These are phyloP conservation scores for Brienomyrus longianalis DNA, from an alignment of 2,113 vertebrate genomes.

Conservation along the genomic window DNA sequence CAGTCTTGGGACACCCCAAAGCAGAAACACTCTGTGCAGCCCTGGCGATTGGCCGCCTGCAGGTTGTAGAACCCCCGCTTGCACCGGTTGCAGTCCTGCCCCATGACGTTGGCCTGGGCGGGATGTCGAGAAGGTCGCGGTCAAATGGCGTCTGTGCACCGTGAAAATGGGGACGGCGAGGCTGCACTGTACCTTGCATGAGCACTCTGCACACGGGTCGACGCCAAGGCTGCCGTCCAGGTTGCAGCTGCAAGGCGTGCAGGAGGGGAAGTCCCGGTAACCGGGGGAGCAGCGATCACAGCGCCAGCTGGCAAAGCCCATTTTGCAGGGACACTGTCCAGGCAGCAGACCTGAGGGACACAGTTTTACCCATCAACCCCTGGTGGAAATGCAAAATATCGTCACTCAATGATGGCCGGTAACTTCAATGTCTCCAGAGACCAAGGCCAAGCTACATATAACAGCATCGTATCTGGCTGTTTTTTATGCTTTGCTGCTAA, in stretches of 20 bases:
- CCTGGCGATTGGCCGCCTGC: conserved; percentile 66
- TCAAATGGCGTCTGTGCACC: conserved; percentile 5
- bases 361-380: neutral
- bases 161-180: neutral
- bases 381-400: neutral
- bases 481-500: neutral
- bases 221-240: conserved; percentile 70
- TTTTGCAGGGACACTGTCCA: conserved; percentile 80
- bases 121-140: neutral
- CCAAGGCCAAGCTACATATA: neutral
- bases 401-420: neutral
- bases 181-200: conserved; percentile 74
- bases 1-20: conserved; percentile 87
- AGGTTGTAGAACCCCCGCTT: conserved; percentile 84
- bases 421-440: neutral
- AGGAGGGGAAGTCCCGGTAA: conserved; percentile 73
- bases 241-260: conserved; percentile 74
- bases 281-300: conserved; percentile 82
- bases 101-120: conserved; percentile 78
- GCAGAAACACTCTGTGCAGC: conserved; percentile 90
- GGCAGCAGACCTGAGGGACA: conserved; percentile 55
- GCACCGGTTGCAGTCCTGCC: conserved; percentile 78
- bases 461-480: neutral
- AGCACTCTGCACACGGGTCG: conserved; percentile 77
- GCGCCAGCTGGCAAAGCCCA: conserved; percentile 71